Evolutionary conservation across 2,888 invertebrate genomes (phyloP).

Genomic region (Drosophila diplacantha): DNA sequence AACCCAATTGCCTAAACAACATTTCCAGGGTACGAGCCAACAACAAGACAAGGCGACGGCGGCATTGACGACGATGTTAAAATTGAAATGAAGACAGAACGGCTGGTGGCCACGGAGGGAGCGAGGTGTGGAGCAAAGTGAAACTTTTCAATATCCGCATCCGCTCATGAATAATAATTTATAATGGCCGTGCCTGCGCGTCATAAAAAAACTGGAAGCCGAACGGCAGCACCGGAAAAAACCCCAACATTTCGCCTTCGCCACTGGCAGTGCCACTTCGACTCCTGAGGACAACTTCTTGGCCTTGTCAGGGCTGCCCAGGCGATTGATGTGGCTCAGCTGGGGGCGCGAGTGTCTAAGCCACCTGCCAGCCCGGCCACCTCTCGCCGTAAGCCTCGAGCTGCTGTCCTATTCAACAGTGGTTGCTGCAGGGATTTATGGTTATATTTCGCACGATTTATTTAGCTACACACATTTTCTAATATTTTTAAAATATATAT

Average conservation of each 20-base stretch:
- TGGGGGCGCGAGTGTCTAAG: constrained; percentile 26
- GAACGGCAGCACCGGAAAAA: constrained; percentile 2
- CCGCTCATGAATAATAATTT: constrained; percentile 71
- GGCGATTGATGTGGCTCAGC: constrained; percentile 41
- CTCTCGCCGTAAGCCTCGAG: background rate
- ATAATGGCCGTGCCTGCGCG: constrained; percentile 59
- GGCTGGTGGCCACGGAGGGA: constrained; percentile 16
- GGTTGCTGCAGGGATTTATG: background rate
- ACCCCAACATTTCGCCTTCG: constrained; percentile 13
- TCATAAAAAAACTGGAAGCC: constrained; percentile 31
- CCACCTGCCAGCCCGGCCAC: constrained; percentile 22
- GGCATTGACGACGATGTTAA: constrained; percentile 53
- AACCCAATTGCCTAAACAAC: background rate
- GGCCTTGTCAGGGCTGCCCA: constrained; percentile 23
- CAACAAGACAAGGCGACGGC: constrained; percentile 18
- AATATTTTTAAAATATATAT: background rate
- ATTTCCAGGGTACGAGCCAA: constrained; percentile 9
- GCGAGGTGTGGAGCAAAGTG: constrained; percentile 51
- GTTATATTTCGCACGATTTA: background rate
- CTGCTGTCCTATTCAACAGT: constrained; percentile 2
- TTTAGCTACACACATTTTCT: no score
- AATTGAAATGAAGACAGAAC: constrained; percentile 66
- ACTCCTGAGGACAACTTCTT: constrained; percentile 35
- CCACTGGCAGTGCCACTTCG: constrained; percentile 13
- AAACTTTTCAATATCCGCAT: constrained; percentile 71